Base-by-base conservation (phyloP, 2,113 vertebrate species). In the Orthochromis indermauri region DNA sequence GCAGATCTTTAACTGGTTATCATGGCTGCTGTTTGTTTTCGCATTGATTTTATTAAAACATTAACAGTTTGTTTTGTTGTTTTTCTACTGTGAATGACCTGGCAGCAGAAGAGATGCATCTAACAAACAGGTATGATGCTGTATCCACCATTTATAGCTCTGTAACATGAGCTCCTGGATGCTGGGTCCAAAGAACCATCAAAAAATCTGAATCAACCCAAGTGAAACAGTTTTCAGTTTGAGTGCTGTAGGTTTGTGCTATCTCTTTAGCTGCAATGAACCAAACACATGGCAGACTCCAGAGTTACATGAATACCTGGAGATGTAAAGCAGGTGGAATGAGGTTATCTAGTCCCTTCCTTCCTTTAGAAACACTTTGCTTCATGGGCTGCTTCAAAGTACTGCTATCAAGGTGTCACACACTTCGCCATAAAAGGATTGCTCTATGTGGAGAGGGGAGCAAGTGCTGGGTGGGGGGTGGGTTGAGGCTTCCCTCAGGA, bases 321-420 rank as follows among this genome's bases (percentile, higher is more conserved):
- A 86, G 84, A 88, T 90, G 81, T 66, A 86, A 88, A 88, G 80
- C 55, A 86, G 89, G 88, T 86, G 45, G 79, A 83, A 83, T 28
- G 26, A 82, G 89, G 90, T 94, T 90, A 94, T 95, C 90, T 83
- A 51, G 33, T 81, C 71, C 21, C 73, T 87, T 89, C 82, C 31
- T 59, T 76, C 81, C 68, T 86, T 91, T 89, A 79, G 59, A 88
- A 87, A 88, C 61, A 21, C 86, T 76, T 86, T 84, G 81, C 91
- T 80, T 91, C 35, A 78, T 14, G 42, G 84, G 85, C 85, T 21
- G 81, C 94, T 94, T 95, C 86, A 91, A 91, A 90, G 87, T 31
- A 28, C 83, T 42, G 80, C 85, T 93, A 90, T 96, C 91, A 87
- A 81, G 83, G 90, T 49, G 76, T 83, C 37, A 80, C 82, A 90